A percentile compares a stretch with the other conserved stretches of the same genome.
phyloP scores from a whole-genome alignment of 2,797 vertebrate species.

The Falco naumanni region DNA sequence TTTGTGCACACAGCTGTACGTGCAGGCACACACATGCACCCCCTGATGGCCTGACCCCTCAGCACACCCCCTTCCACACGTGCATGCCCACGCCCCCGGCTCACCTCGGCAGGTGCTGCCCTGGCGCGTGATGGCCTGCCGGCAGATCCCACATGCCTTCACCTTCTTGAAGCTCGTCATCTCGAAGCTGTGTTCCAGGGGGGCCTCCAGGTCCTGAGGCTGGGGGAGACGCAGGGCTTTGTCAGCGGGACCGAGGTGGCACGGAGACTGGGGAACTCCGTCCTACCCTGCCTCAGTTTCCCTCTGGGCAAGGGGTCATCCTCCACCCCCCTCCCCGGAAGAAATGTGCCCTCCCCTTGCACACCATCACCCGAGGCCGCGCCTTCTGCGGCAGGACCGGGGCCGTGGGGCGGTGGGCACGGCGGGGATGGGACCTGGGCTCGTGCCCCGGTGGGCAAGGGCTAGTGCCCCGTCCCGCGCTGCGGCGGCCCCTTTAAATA shows the following conservation, averaged over 20 bases:
- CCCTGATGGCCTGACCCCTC: rapidly evolving
- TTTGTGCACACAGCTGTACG: rapidly evolving
- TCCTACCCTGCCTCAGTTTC: neutral
- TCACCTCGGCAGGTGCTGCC: conserved; percentile 94
- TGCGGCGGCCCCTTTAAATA: neutral
- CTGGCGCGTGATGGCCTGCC: conserved; percentile 89
- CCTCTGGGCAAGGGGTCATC: rapidly evolving
- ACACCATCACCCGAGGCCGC: neutral
- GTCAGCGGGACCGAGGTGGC: neutral
- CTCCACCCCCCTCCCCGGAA: neutral
- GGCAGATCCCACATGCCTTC: conserved; percentile 91
- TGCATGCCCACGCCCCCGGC: rapidly evolving
- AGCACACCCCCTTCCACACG: rapidly evolving
- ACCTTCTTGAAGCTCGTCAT: conserved; percentile 95
- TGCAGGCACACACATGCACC: rapidly evolving
- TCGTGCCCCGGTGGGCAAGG: neutral
- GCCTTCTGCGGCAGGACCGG: neutral
- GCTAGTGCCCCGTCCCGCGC: neutral
- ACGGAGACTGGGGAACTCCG: neutral
- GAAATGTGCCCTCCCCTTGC: neutral
- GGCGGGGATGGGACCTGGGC: too few relatives aligned
- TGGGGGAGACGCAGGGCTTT: conserved; percentile 25
- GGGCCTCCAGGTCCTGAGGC: conserved; percentile 92
- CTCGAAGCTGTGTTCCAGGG: conserved; percentile 90
- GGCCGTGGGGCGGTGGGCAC: neutral